phyloP scores from a whole-genome alignment of 2,113 vertebrate genomes.

The Oplegnathus fasciatus region DNA sequence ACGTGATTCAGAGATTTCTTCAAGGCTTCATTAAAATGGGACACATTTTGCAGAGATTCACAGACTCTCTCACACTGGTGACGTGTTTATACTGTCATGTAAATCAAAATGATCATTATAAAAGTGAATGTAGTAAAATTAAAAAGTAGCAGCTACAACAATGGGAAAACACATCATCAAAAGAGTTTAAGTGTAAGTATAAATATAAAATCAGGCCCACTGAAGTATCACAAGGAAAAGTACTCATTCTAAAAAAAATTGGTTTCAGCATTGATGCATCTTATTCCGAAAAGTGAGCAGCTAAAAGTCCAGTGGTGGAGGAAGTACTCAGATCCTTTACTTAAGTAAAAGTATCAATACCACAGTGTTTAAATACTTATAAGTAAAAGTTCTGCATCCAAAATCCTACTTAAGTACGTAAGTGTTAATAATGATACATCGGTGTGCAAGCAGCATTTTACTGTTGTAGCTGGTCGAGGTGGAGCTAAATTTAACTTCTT shows the following conservation, averaged over 20 bases:
- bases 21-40: conserved; percentile 10
- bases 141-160: neutral
- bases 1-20: conserved; percentile 41
- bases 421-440: no score
- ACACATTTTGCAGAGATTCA: conserved; percentile 17
- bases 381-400: no score
- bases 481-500: no score
- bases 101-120: neutral
- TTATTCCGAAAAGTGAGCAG: neutral
- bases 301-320: no score
- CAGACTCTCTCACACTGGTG: neutral
- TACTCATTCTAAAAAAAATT: neutral
- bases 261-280: neutral
- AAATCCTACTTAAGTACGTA: no score
- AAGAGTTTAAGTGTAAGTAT: neutral
- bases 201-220: neutral
- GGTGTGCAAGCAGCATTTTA: no score
- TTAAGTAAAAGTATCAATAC: no score
- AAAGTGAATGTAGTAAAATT: neutral
- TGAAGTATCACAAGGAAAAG: neutral
- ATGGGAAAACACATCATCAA: neutral
- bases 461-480: no score
- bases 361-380: no score
- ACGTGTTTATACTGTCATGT: neutral
- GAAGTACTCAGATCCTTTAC: no score